phyloP scores from a whole-genome alignment of 2,113 vertebrate genomes.

The Thermophis baileyi region DNA sequence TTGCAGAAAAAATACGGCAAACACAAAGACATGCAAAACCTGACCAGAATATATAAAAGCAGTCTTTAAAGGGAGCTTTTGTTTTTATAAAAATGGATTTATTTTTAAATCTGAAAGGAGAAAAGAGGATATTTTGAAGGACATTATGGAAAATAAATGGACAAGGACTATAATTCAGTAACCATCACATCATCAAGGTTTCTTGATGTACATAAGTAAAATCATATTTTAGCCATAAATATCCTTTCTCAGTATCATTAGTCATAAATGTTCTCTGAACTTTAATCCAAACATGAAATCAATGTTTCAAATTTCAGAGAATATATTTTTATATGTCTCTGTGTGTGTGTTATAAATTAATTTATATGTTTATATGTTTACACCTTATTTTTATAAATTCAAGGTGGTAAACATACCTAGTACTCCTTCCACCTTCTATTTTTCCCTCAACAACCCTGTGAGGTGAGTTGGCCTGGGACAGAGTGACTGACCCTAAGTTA shows the following conservation, averaged over 20 bases:
- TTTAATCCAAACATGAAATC: constrained; percentile 11
- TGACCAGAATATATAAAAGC: neutral
- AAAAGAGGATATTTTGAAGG: neutral
- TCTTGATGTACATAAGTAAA: too few relatives aligned
- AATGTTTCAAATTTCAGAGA: too few relatives aligned
- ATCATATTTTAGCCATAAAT: neutral
- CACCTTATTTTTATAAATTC: neutral
- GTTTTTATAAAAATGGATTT: fast-evolving
- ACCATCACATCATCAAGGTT: neutral
- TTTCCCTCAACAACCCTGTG: neutral
- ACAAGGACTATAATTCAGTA: neutral
- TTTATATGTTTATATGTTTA: neutral
- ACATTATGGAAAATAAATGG: fast-evolving
- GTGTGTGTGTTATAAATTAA: neutral
- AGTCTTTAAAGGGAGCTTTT: neutral
- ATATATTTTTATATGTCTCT: neutral
- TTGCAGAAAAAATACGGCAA: neutral
- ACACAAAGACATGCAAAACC: neutral
- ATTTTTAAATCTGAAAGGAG: neutral
- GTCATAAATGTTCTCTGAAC: neutral
- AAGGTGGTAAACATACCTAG: neutral
- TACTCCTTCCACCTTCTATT: neutral
- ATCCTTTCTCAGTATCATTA: neutral
- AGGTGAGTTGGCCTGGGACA: neutral
- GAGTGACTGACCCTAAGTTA: neutral